Evolutionary conservation across 2,888 invertebrate genomes (phyloP), one percentile per base, ranked within the genome.

Genomic region (Strigamia maritima): DNA sequence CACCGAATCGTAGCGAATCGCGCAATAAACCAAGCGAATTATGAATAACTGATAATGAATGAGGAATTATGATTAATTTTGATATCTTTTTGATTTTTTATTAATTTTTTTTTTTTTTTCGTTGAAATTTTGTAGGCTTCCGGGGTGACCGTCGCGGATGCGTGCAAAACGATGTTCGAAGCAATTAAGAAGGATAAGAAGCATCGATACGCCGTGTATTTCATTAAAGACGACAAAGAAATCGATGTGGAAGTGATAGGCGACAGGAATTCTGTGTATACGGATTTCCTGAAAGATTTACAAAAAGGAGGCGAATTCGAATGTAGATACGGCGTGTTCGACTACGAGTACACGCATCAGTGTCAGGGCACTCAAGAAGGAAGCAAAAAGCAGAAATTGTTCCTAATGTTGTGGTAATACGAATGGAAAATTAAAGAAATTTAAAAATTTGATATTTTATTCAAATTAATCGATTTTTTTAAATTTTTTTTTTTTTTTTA

Each of bases 111-210:
- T 10, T 60, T n/a, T 79, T 74, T 78, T 24, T 77, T 79, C 14
- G 79, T 80, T 80, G 76, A 81, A 80, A n/a, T n/a, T 80, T 83
- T 84, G 76, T 83, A 89, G 95, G 95, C 97, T 89, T 97, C 97
- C 85, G 97, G 97, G 87, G 97, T 98, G 84, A 94, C 94, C 88
- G 97, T 98, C 83, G 93, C 95, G 84, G 95, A 95, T 89, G 91
- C 92, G 83, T 97, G 97, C 89, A 94, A 97, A 90, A 94, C 93
- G 82, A 94, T 93, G 84, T 97, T 95, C 88, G 95, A 97, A 87
- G 96, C 96, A 89, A 95, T 98, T 84, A 98, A 98, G 89, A 95
- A 97, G 89, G 95, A 95, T 87, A 97, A 97, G 90, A 95, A 95
- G 86, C 94, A 95, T 89, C 93, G 97, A 86, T 98, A 97, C 88